Evolutionary conservation across 2,797 vertebrate genomes (phyloP), one percentile per base, ranked within the genome.

Genomic region (Cynopterus sphinx): DNA sequence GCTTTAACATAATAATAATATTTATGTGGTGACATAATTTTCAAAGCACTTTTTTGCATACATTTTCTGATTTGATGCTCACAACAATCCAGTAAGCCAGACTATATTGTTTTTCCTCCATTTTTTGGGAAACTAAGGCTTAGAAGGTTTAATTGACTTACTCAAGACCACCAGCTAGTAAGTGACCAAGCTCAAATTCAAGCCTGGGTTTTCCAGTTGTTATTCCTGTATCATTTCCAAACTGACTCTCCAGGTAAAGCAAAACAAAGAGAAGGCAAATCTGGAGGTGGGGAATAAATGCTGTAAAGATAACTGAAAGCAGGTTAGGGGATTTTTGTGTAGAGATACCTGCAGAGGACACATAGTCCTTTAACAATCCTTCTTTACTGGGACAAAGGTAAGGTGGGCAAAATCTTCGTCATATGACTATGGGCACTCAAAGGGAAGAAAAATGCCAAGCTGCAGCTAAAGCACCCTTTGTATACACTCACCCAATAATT

Each of bases 101-200:
- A 28, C 36, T 83, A 0, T 70, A 8, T 77, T 74, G 55, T 63
- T 90, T 96, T 88, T 94, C 22, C 65, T 70, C 24, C 41, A n/a
- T 67, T n/a, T 85, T 91, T 82, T 84, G 85, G 75, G 71, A 92
- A 95, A 91, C 46, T 16, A 86, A 94, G 55, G 22, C 75, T 92
- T 91, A 49, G n/a, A 75, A 63, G 75, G 57, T 57, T 88, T 83
- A 79, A 78, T 8, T 68, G 73, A 70, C 79, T 74, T 93, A 71
- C 61, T 92, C 4, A 83, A 95, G 92, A 93, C 90, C 87, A 90
- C 41, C 2, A 15, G 26, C 65, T 91, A 55, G 15, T 39, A 43
- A 83, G 26, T 65, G 22, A 16, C 43, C 53, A 51, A 75, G 49
- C 43, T 31, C 70, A 57, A 68, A 87, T 68, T 55, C 16, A 26